Base-by-base conservation (phyloP, 2,797 vertebrate genomes). In the Novumbra hubbsi region DNA sequence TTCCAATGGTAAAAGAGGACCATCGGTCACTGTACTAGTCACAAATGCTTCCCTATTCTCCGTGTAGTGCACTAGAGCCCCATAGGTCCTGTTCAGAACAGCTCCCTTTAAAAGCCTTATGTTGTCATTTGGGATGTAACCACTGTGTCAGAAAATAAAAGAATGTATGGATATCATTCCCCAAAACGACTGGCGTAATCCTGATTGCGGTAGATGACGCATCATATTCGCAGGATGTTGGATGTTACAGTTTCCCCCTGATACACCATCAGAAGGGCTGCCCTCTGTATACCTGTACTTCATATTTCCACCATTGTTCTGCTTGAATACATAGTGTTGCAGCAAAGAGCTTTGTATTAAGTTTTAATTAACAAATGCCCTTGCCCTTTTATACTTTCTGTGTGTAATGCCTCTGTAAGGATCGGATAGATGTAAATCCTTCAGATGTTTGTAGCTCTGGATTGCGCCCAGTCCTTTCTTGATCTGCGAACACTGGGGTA, bases 121-220 rank as follows among this genome's bases (percentile, higher is more conserved):
- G 12, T n/a, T 60, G 55, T 4, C 55, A 27, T 60, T 55, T 60
- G 21, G 21, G 55, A 24, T 60, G n/a, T 12, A 24, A 4, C 55
- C 71, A 87, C 84, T 88, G 88, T 90, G 88, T 92, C 63, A 77
- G 84, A 68, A 87, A 86, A 90, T 89, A 84, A 90, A 88, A 83
- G 84, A 75, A 76, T 80, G 81, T 88, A 89, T 89, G 88, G 88
- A 91, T 87, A 85, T 75, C 72, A 74, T 72, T 75, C 75, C 83
- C 86, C 84, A 76, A 78, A 73, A 83, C 87, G 84, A 70, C 49
- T 71, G 75, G 80, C 78, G 79, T 84, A 55, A 81, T 57, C 49
- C 72, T 68, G 75, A 84, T 12, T 60, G 12, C 78, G 76, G 70
- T 34, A 38, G 78, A 80, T 70, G 78, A 83, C 83, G 77, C 71